Evolutionary conservation across 1,140 invertebrate species (phyloP).

Genomic region (Homarus americanus): DNA sequence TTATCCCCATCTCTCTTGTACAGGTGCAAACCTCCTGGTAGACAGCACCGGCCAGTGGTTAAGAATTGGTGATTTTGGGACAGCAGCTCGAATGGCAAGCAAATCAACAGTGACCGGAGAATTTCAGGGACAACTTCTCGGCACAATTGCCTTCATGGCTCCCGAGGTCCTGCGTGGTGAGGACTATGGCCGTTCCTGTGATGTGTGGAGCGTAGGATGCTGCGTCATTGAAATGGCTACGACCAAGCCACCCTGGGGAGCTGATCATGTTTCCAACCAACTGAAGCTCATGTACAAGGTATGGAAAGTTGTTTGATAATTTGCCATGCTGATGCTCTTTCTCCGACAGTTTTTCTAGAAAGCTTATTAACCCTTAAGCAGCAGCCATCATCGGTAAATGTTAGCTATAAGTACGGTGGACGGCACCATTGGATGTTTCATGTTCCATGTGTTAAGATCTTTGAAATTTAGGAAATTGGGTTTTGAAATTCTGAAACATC

Average conservation of each 20-base stretch:
- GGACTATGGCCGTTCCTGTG: constrained; percentile 80
- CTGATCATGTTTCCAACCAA: constrained; percentile 80
- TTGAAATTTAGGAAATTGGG: too few relatives aligned
- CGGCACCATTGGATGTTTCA: too few relatives aligned
- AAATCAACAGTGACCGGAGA: constrained; percentile 79
- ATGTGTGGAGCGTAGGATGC: constrained; percentile 81
- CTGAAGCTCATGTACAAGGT: constrained; percentile 81
- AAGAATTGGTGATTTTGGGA: constrained; percentile 81
- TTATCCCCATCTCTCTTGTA: constrained; percentile 17
- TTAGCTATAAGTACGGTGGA: too few relatives aligned
- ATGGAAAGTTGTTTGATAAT: constrained; percentile 66
- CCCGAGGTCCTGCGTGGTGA: constrained; percentile 81
- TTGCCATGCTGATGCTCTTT: too few relatives aligned
- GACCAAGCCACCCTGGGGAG: constrained; percentile 80
- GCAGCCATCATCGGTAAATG: too few relatives aligned
- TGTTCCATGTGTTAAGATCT: too few relatives aligned
- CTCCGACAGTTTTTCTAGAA: too few relatives aligned
- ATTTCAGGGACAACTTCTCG: constrained; percentile 80
- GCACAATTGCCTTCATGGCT: constrained; percentile 81
- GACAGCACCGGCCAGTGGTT: constrained; percentile 80
- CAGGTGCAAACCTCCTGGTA: constrained; percentile 80
- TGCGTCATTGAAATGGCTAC: constrained; percentile 81
- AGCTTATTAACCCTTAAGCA: too few relatives aligned
- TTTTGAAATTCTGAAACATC: too few relatives aligned
- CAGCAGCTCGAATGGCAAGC: constrained; percentile 79